Conservation (phyloP, 1,140 invertebrate species). For the Leptinotarsa lineolata region DNA sequence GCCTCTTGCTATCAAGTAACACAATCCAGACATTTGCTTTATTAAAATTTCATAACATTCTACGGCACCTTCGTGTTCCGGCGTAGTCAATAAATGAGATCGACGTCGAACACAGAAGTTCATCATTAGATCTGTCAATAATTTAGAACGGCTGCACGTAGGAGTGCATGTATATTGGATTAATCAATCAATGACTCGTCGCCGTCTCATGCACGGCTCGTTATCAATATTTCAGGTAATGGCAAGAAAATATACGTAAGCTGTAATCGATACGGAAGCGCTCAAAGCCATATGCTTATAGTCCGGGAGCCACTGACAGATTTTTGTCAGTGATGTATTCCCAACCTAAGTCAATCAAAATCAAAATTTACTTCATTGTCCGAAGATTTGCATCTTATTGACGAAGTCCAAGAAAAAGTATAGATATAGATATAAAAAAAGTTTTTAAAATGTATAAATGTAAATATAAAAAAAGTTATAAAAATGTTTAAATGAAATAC, state of each 20-base stretch:
- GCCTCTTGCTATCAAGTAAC: too few relatives aligned
- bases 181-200: constrained; percentile 6
- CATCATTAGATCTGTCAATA: constrained; percentile 2
- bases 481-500: too few relatives aligned
- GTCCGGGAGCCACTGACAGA: too few relatives aligned
- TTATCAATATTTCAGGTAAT: constrained; percentile 4
- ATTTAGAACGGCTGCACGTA: not conserved
- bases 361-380: too few relatives aligned
- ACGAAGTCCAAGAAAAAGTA: too few relatives aligned
- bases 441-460: too few relatives aligned
- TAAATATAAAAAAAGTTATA: too few relatives aligned
- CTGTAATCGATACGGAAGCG: not conserved
- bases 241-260: not conserved
- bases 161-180: not conserved
- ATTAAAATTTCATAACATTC: not conserved
- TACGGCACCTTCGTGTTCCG: not conserved
- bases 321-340: too few relatives aligned
- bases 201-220: not conserved
- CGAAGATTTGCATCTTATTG: too few relatives aligned
- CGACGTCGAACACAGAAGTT: not conserved
- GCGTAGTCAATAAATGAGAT: not conserved
- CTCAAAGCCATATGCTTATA: not conserved
- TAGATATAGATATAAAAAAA: too few relatives aligned
- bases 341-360: too few relatives aligned
- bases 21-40: not conserved